phyloP scores from a whole-genome alignment of 2,113 vertebrate genomes.

The Urocitellus parryii region DNA sequence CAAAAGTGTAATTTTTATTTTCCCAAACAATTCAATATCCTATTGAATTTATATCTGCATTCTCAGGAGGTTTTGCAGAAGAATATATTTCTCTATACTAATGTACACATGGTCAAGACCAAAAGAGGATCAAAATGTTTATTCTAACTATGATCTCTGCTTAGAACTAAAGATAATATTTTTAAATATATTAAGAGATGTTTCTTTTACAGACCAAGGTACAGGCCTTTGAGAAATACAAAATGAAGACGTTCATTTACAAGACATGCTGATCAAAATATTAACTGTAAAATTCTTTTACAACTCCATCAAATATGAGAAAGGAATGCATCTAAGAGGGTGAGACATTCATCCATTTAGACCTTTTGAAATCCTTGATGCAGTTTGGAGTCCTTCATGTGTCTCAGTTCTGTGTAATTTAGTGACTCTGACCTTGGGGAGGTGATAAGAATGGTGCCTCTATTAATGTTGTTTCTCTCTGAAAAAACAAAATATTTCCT shows the following conservation, averaged over 20 bases:
- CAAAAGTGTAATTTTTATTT: constrained; percentile 67
- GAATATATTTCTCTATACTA: constrained; percentile 18
- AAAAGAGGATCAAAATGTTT: constrained; percentile 55
- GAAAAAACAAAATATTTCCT: constrained; percentile 62
- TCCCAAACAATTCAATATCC: constrained; percentile 51
- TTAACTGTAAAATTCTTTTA: constrained; percentile 49
- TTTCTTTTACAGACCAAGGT: constrained; percentile 32
- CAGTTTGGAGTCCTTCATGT: neutral
- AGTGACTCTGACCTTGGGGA: constrained; percentile 15
- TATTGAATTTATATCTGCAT: constrained; percentile 1
- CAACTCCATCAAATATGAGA: neutral
- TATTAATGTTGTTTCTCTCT: neutral
- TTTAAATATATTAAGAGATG: constrained; percentile 31
- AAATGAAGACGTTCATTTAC: neutral
- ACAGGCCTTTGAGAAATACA: constrained; percentile 23
- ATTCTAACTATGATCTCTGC: constrained; percentile 44
- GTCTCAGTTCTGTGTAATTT: constrained; percentile 23
- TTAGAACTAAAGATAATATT: constrained; percentile 49
- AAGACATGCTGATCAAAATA: constrained; percentile 51
- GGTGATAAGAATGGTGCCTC: neutral
- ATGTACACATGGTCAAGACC: neutral
- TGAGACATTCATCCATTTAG: neutral
- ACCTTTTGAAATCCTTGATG: constrained; percentile 12
- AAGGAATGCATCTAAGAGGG: neutral
- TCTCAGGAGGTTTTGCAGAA: constrained; percentile 44